These are phyloP conservation scores for Piezodorus guildinii DNA, from an alignment of 1,140 invertebrate genomes.

Conservation along the genomic window DNA sequence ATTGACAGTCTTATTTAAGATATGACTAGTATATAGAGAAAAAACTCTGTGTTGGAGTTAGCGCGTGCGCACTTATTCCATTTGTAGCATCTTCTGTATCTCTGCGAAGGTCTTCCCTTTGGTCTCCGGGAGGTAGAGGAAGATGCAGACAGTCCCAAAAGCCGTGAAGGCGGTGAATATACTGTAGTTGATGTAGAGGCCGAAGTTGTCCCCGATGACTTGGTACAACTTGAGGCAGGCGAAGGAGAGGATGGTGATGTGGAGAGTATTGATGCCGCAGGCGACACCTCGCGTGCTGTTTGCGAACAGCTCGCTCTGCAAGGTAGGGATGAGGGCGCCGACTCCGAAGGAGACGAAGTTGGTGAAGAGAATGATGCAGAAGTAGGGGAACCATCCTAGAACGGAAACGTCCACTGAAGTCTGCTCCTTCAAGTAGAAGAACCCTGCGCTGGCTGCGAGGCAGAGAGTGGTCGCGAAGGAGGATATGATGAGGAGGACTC, in stretches of 20 bases:
- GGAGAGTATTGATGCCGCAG: conserved; percentile 24
- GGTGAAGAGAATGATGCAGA: conserved; percentile 34
- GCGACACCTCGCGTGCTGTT: conserved; percentile 26
- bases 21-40: too few relatives aligned
- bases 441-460: conserved; percentile 16
- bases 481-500: conserved; percentile 36
- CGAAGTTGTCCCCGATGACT: conserved; percentile 2
- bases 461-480: conserved; percentile 18
- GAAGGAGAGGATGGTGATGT: conserved; percentile 34
- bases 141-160: conserved; percentile 30
- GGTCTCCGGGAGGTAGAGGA: conserved; percentile 36
- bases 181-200: conserved; percentile 23
- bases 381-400: conserved; percentile 31
- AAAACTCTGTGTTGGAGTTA: too few relatives aligned
- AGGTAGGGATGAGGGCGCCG: conserved; percentile 54
- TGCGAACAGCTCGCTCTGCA: conserved; percentile 27
- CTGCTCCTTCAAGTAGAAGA: conserved; percentile 19
- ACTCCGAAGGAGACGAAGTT: conserved; percentile 36
- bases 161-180: conserved; percentile 19
- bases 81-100: conserved; percentile 31
- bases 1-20: too few relatives aligned
- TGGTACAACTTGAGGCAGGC: conserved; percentile 63
- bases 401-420: conserved; percentile 17
- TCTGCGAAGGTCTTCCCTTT: conserved; percentile 37
- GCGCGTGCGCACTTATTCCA: background rate